phyloP scores from a whole-genome alignment of 2,113 vertebrate species.

The Perca schrenkii region DNA sequence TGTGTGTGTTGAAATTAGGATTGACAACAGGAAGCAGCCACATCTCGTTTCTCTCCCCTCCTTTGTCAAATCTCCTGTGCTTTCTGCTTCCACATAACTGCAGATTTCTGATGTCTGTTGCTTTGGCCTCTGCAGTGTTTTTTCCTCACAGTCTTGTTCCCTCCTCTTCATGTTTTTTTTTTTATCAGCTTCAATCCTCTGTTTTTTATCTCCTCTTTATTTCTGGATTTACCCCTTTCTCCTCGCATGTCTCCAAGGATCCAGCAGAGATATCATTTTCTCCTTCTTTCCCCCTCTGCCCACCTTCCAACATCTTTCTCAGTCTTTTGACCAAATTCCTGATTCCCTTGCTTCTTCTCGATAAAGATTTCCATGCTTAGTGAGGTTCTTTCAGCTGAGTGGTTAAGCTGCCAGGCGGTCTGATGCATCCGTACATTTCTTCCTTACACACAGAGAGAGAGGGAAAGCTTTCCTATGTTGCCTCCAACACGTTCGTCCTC shows the following conservation, averaged over 20 bases:
- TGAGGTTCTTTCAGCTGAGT: conserved; percentile 10
- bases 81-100: conserved; percentile 59
- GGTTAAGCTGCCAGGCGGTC: conserved; percentile 13
- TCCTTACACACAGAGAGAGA: neutral
- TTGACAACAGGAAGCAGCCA: conserved; percentile 64
- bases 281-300: neutral
- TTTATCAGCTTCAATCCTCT: conserved; percentile 20
- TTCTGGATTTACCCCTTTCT: conserved; percentile 16
- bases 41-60: conserved; percentile 37
- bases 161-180: conserved; percentile 5
- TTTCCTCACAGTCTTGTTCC: conserved; percentile 6
- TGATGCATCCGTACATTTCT: conserved; percentile 8
- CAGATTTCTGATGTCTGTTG: conserved; percentile 46
- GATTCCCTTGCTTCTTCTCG: conserved; percentile 19
- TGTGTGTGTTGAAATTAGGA: conserved; percentile 43
- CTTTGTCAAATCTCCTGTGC: conserved; percentile 42
- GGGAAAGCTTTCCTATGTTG: conserved; percentile 20
- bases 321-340: neutral
- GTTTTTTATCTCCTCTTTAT: conserved; percentile 12
- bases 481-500: conserved; percentile 15
- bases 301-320: conserved; percentile 1
- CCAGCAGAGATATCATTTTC: neutral
- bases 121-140: conserved; percentile 51
- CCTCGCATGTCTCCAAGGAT: conserved; percentile 15
- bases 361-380: conserved; percentile 6